phyloP scores from a whole-genome alignment of 1,140 invertebrate species.

The Aphis gossypii region DNA sequence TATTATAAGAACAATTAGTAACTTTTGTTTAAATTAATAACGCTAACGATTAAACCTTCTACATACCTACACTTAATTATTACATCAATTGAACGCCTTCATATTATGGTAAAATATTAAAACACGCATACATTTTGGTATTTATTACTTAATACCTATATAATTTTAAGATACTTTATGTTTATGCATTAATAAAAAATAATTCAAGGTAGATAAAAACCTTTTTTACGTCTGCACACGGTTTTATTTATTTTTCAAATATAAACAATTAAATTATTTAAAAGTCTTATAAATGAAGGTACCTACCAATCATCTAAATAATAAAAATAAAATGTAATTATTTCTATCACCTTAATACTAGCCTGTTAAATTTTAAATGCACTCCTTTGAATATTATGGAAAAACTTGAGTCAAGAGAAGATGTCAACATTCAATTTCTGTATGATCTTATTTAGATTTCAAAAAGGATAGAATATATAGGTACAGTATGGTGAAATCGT shows the following conservation, averaged over 20 bases:
- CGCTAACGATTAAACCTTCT: no score
- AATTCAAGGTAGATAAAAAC: background rate
- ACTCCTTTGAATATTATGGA: background rate
- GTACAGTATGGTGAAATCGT: background rate
- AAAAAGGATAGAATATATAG: background rate
- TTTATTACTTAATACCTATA: no score
- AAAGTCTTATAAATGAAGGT: background rate
- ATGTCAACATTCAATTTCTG: background rate
- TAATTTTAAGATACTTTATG: no score
- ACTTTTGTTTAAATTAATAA: no score
- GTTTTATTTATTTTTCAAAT: background rate
- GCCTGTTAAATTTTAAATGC: background rate
- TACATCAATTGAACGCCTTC: no score
- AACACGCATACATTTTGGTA: no score
- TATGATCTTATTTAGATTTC: background rate
- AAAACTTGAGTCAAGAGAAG: background rate
- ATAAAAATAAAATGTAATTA: background rate
- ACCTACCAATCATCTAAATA: background rate
- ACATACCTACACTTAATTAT: no score
- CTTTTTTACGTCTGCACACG: no score
- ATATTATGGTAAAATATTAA: no score
- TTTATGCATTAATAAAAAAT: no score
- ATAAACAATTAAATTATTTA: background rate
- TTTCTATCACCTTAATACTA: background rate
- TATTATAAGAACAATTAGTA: no score